Evolutionary conservation across 92 coral and sea anemone genomes (phyloP).

Genomic region (Porites evermanni): DNA sequence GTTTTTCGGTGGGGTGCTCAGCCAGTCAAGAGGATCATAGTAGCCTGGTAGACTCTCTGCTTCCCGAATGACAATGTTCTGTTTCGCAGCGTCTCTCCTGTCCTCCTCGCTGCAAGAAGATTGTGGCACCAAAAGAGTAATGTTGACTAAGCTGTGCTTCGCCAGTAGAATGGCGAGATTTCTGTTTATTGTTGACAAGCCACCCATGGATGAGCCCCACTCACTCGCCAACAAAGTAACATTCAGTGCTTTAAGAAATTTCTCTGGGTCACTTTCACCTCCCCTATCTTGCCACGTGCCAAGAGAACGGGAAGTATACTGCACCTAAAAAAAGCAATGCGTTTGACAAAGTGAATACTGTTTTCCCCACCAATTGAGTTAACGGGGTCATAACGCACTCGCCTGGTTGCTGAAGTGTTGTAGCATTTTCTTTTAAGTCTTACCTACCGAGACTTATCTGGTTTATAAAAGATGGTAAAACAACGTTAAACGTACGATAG

Average conservation of each 20-base stretch:
- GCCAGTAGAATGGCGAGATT: background rate
- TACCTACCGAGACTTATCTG: too few relatives aligned
- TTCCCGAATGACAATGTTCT: background rate
- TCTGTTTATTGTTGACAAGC: background rate
- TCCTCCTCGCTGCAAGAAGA: background rate
- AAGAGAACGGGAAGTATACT: too few relatives aligned
- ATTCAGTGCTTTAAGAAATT: background rate
- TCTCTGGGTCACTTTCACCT: background rate
- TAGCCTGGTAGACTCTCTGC: background rate
- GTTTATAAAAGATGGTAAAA: too few relatives aligned
- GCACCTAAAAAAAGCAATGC: too few relatives aligned
- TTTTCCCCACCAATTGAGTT: too few relatives aligned
- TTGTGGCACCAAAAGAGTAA: background rate
- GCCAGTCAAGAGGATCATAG: background rate
- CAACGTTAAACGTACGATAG: too few relatives aligned
- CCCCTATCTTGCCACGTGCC: background rate
- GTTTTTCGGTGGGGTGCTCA: conserved; percentile 23
- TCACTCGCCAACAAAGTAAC: background rate
- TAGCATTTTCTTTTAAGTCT: too few relatives aligned
- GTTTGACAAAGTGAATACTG: too few relatives aligned
- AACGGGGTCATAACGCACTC: too few relatives aligned
- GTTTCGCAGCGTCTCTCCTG: background rate
- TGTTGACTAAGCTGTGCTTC: background rate
- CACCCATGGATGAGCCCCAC: background rate
- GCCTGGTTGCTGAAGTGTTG: too few relatives aligned